phyloP scores from a whole-genome alignment of 2,113 vertebrate genomes.

The Dermatemys mawii region DNA sequence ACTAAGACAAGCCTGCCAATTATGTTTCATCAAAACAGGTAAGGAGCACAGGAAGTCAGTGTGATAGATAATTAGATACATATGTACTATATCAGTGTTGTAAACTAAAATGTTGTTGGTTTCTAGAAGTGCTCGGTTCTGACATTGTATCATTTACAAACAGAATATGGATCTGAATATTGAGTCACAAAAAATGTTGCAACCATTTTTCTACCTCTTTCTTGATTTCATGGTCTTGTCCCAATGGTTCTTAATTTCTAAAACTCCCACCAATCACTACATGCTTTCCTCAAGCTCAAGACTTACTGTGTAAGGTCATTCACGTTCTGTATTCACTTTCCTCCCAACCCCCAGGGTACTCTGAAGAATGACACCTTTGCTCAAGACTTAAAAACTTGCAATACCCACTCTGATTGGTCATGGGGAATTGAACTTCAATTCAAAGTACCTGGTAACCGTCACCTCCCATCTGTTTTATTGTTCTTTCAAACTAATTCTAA shows the following conservation, averaged over 20 bases:
- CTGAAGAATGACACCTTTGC: constrained; percentile 71
- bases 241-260: constrained; percentile 17
- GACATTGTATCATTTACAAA: constrained; percentile 15
- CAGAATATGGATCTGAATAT: background rate
- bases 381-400: constrained; percentile 71
- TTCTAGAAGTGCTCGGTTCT: background rate
- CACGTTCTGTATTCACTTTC: constrained; percentile 68
- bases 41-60: constrained; percentile 40
- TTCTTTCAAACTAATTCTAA: constrained; percentile 67
- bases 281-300: constrained; percentile 1
- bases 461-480: constrained; percentile 65
- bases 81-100: background rate
- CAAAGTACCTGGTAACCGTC: constrained; percentile 75
- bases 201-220: background rate
- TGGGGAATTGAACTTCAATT: constrained; percentile 71
- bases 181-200: background rate
- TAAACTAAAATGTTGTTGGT: background rate
- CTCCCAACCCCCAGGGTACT: constrained; percentile 66
- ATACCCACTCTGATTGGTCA: constrained; percentile 68
- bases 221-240: constrained; percentile 24
- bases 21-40: constrained; percentile 93
- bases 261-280: constrained; percentile 12
- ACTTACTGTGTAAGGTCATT: constrained; percentile 42
- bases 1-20: constrained; percentile 91
- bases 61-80: background rate